Conservation (phyloP, 2,113 vertebrate species). For the Caloenas nicobarica region DNA sequence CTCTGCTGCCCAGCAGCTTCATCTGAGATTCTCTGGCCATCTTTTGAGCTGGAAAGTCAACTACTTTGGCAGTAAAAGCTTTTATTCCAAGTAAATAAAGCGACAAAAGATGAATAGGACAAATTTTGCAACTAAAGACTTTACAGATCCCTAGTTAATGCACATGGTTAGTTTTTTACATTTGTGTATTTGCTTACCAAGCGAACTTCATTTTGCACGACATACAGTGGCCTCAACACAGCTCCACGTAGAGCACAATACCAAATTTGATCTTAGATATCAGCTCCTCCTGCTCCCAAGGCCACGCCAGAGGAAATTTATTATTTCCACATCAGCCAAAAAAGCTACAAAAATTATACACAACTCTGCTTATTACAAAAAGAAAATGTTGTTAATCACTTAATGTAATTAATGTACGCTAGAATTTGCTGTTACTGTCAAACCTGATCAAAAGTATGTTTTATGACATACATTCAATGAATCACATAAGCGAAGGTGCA, state of each 20-base stretch:
- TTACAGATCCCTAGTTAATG: neutral
- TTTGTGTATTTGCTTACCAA: neutral
- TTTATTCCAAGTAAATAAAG: neutral
- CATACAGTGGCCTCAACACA: neutral
- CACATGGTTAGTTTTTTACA: neutral
- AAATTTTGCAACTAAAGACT: neutral
- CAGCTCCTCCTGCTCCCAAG: neutral
- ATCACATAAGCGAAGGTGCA: neutral
- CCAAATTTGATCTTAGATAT: neutral
- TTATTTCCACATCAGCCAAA: neutral
- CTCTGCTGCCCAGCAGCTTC: neutral
- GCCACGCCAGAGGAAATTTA: neutral
- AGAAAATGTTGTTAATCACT: neutral
- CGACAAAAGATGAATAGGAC: neutral
- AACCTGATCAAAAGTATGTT: neutral
- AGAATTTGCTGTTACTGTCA: neutral
- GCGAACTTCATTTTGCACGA: neutral
- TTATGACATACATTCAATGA: neutral
- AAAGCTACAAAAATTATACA: neutral
- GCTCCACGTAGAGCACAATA: neutral
- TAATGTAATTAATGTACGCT: neutral
- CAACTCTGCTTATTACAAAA: neutral
- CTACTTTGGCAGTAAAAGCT: neutral
- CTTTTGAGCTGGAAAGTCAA: neutral
- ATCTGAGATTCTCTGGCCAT: neutral